These are phyloP conservation scores for Galerucella calmariensis DNA, from an alignment of 2,888 invertebrate genomes.

Conservation along the genomic window DNA sequence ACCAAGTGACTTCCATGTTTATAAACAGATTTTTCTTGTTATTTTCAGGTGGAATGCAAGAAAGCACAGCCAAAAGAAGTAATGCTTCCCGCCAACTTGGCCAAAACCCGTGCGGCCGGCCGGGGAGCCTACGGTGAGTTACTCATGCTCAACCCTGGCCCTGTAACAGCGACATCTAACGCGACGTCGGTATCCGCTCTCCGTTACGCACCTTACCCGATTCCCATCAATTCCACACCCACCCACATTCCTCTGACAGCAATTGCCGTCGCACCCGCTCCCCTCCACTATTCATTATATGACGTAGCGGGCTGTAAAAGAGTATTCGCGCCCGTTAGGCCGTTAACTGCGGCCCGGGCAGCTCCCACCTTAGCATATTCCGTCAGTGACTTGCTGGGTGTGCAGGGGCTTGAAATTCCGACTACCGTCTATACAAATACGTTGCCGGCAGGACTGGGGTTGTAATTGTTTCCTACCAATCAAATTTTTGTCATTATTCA, in stretches of 20 bases:
- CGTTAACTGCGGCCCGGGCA: slow-evolving; percentile 67
- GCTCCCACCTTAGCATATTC: slow-evolving; percentile 74
- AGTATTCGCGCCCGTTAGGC: slow-evolving; percentile 68
- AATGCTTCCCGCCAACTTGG: slow-evolving; percentile 97
- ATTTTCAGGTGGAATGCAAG: slow-evolving; percentile 97
- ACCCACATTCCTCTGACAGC: slow-evolving; percentile 58
- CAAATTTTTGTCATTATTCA: background rate
- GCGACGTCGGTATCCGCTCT: slow-evolving; percentile 67
- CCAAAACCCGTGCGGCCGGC: slow-evolving; percentile 94
- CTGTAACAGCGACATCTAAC: slow-evolving; percentile 57
- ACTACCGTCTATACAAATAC: slow-evolving; percentile 77
- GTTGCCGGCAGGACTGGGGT: slow-evolving; percentile 75
- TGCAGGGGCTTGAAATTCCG: slow-evolving; percentile 68
- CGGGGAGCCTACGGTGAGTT: slow-evolving; percentile 99
- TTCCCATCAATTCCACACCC: slow-evolving; percentile 50
- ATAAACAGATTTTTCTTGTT: background rate
- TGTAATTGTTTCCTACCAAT: slow-evolving; percentile 66
- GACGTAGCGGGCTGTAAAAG: slow-evolving; percentile 69
- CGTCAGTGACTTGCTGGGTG: slow-evolving; percentile 77
- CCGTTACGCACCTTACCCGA: slow-evolving; percentile 72
- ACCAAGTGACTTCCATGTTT: too few species aligned
- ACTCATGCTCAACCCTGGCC: slow-evolving; percentile 81
- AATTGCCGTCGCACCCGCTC: slow-evolving; percentile 61
- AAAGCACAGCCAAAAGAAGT: slow-evolving; percentile 99
- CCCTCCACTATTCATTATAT: slow-evolving; percentile 65